Evolutionary conservation across 2,888 invertebrate species (phyloP), one percentile per base, ranked within the genome.

Genomic region (Cerastis leucographa): DNA sequence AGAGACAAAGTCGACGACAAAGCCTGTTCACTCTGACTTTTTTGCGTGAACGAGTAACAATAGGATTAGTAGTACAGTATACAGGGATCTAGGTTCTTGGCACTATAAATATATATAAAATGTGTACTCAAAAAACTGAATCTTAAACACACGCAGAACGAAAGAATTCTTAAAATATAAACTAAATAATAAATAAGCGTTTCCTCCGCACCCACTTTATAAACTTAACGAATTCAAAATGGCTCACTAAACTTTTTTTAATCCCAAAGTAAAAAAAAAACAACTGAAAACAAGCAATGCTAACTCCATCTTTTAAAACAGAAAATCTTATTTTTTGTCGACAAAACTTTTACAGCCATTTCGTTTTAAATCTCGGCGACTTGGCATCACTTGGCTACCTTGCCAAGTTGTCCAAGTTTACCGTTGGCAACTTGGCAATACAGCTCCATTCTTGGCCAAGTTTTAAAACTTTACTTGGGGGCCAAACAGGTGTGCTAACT

Each of bases 331-430:
- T 72, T 78, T 84, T 80, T 74, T 70, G 74, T 81, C 61, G 61
- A 66, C 64, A n/a, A 74, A 85, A 80, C 76, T 86, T 86, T 73
- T 79, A 61, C 22, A 64, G 67, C 74, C 59, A 44, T 82, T 83
- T 14, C 80, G 56, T 80, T 85, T 87, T 74, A 82, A 87, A 80
- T 85, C 85, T 71, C 70, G 42, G 51, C 40, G 68, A 87, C 66
- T 80, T 85, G 66, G 79, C 77, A 76, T 80, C 85, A 78, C 79
- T 82, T 83, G 81, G 81, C 86, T 71, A 83, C 72, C 79, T 80
- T 25, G 73, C 75, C 77, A 74, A 81, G 66, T 77, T 2, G n/a
- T 44, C 64, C 71, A 77, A 87, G 78, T 86, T 81, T 71, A 59
- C 67, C 80, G 74, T 72, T 42, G 51, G 44, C 64, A 83, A 87